A percentile compares a stretch with the other conserved stretches of the same genome.
Conservation (phyloP, 2,888 invertebrate species). For the Colostygia pectinataria region DNA sequence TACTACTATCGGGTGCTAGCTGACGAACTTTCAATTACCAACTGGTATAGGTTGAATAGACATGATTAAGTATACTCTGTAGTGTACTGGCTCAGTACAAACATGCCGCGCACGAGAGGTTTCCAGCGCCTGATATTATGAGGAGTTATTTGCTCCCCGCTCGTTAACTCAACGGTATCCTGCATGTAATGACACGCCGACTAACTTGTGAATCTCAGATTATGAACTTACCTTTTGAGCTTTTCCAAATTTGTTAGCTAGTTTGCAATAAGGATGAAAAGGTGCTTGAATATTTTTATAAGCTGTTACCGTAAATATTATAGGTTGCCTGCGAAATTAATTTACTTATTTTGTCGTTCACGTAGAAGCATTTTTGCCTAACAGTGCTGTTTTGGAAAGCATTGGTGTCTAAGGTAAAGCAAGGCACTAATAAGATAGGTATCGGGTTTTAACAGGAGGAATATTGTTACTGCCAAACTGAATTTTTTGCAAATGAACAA, state of each 20-base stretch:
- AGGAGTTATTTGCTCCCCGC: conserved; percentile 68
- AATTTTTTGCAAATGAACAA: too few relatives aligned
- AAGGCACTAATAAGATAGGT: too few relatives aligned
- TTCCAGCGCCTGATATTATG: conserved; percentile 43
- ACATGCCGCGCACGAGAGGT: conserved; percentile 24
- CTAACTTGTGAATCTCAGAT: conserved; percentile 49
- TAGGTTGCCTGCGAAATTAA: conserved; percentile 1
- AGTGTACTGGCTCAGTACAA: conserved; percentile 10
- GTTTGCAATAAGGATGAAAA: conserved; percentile 11
- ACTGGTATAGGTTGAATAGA: too few relatives aligned
- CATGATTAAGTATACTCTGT: neutral
- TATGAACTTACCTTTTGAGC: conserved; percentile 38
- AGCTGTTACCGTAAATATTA: neutral
- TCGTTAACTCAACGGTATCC: conserved; percentile 67
- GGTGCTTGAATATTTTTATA: conserved; percentile 13
- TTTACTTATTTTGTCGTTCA: neutral
- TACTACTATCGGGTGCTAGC: too few relatives aligned
- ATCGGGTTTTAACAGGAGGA: too few relatives aligned
- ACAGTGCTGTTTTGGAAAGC: too few relatives aligned
- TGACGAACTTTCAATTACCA: too few relatives aligned
- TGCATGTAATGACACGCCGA: conserved; percentile 59
- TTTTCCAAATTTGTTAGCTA: conserved; percentile 17
- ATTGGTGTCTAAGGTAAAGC: too few relatives aligned
- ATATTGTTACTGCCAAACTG: too few relatives aligned
- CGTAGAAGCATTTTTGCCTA: neutral